Evolutionary conservation across 2,888 invertebrate species (phyloP), one percentile per base, ranked within the genome.

Genomic region (Conops quadrifasciatus): DNA sequence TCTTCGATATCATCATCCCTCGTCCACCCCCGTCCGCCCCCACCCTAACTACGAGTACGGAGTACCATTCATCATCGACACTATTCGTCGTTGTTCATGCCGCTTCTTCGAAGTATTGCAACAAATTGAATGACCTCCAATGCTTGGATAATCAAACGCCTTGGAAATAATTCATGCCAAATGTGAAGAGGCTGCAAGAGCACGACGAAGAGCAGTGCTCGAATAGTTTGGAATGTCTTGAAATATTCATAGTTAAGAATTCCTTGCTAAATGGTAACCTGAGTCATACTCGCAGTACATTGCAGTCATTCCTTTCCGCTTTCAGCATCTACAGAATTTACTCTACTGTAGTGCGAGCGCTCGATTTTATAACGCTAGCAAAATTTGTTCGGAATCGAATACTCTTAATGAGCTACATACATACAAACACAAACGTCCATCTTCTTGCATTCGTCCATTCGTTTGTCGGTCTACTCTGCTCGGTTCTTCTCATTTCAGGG

Each of bases 401-500:
- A 45, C 43, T 43, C 30, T 36, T 43, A 21, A 62, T 30, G 36
- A 36, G 36, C 36, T 36, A 36, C 36, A 36, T 7, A 36, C 4
- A 36, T 9, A 36, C 4, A 36, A 36, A 7, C 36, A 7, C 36
- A 4, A 36, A 36, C 4, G n/a, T n/a, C 36, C 36, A 36, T 36
- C n/a, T n/a, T 36, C 36, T 7, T 36, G 4, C 4, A 36, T 36
- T 36, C 9, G 36, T 36, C 9, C 36, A 36, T 36, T 36, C 36
- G 5, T 36, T 9, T 36, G 36, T 36, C 36, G 9, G 36, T 7
- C 9, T 4, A 36, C n/a, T n/a, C n/a, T n/a, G n/a, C n/a, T n/a
- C n/a, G 59, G 59, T n/a, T 36, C 21, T 36, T 62, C 21, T 43
- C 62, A 30, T 43, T 30, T 62, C 62, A 62, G 62, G 62, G 43